phyloP scores from a whole-genome alignment of 2,113 vertebrate species.

The Aix galericulata region DNA sequence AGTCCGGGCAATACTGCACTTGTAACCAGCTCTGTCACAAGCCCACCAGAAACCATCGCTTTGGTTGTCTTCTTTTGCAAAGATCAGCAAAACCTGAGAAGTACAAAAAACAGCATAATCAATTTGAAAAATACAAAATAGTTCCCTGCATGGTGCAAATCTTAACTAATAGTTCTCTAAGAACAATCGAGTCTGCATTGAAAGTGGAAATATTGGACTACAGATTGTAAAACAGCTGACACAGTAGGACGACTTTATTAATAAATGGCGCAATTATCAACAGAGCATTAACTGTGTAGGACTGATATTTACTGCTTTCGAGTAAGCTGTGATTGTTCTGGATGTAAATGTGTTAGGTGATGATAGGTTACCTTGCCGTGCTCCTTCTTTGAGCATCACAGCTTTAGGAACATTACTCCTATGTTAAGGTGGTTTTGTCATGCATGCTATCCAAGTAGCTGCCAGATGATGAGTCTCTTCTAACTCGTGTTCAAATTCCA shows the following conservation, averaged over 20 bases:
- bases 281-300: background rate
- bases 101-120: background rate
- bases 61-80: conserved; percentile 94
- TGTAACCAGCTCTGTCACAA: conserved; percentile 92
- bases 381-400: background rate
- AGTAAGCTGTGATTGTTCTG: background rate
- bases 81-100: conserved; percentile 92
- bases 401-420: background rate
- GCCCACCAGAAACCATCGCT: conserved; percentile 98
- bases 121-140: background rate
- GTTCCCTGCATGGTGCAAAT: background rate
- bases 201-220: background rate
- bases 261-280: background rate
- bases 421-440: background rate
- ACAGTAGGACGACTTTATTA: background rate
- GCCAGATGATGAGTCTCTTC: background rate
- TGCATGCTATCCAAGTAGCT: background rate
- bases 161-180: background rate
- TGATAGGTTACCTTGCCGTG: background rate
- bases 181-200: background rate
- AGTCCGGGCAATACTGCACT: conserved; percentile 88
- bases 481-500: background rate
- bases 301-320: background rate
- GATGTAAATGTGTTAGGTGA: too few relatives aligned
- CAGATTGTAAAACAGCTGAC: background rate